Evolutionary conservation across 2,888 invertebrate genomes (phyloP).

Genomic region (Athalia rosae): DNA sequence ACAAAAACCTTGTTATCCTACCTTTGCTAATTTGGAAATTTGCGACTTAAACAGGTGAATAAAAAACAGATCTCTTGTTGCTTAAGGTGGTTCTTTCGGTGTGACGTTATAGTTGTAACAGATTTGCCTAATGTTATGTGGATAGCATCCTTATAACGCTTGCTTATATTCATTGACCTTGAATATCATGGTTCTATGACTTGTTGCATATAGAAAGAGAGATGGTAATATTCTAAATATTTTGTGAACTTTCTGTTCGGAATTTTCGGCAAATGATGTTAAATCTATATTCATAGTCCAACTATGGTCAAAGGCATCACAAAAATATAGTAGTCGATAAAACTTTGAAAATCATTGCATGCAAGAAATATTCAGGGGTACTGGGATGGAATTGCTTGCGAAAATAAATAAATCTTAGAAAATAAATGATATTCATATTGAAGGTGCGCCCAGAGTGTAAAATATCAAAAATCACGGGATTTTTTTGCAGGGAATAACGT

Average conservation of each 20-base stretch:
- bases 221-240: not conserved
- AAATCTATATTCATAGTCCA: too few species aligned
- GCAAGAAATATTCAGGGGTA: slow-evolving; percentile 2
- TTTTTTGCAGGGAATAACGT: slow-evolving; percentile 1
- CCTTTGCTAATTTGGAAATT: not conserved
- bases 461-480: slow-evolving; percentile 5
- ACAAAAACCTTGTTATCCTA: not conserved
- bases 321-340: too few species aligned
- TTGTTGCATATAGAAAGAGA: not conserved
- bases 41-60: not conserved
- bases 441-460: slow-evolving; percentile 7
- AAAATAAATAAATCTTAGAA: slow-evolving; percentile 10
- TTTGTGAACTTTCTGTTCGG: too few species aligned
- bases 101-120: not conserved
- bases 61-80: not conserved
- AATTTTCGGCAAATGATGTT: not conserved
- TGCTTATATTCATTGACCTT: not conserved
- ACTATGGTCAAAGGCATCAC: too few species aligned
- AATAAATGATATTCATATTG: slow-evolving; percentile 26
- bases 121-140: not conserved
- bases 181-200: not conserved
- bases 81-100: not conserved
- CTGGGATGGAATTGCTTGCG: slow-evolving; percentile 13
- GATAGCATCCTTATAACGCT: not conserved
- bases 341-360: too few species aligned